Evolutionary conservation across 2,113 vertebrate genomes (phyloP).

Genomic region (Serinus canaria): DNA sequence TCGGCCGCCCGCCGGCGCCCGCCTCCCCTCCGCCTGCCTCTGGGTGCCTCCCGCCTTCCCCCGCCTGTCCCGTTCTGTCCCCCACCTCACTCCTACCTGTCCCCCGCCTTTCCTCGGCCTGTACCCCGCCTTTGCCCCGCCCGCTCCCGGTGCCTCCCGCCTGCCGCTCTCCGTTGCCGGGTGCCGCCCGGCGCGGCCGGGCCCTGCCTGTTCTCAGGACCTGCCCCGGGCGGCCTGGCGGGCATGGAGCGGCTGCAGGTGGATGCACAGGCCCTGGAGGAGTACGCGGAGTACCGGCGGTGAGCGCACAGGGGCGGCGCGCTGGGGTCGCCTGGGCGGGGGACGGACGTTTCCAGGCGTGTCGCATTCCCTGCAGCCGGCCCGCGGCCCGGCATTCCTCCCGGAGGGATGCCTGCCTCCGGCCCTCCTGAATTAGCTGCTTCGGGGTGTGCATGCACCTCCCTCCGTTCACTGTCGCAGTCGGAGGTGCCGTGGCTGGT

Average conservation of each 20-base stretch:
- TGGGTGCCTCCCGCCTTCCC: neutral
- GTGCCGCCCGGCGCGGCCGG: too few relatives aligned
- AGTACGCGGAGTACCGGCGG: slow-evolving; percentile 87
- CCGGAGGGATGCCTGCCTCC: neutral
- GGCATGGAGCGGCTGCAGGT: slow-evolving; percentile 64
- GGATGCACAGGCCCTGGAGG: slow-evolving; percentile 73
- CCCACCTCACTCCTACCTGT: neutral
- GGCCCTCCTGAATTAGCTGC: neutral
- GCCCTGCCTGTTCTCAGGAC: neutral
- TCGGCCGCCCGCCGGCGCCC: neutral
- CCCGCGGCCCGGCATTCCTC: neutral
- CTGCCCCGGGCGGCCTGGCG: neutral
- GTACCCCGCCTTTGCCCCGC: neutral
- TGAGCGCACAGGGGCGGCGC: slow-evolving; percentile 24
- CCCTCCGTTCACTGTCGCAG: accelerated
- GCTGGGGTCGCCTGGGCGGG: neutral
- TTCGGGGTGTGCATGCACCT: accelerated
- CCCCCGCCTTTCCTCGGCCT: neutral
- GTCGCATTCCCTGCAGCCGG: neutral
- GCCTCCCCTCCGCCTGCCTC: neutral
- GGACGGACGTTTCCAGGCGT: neutral
- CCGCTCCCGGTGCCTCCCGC: neutral
- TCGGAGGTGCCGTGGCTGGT: accelerated
- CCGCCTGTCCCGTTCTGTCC: neutral
- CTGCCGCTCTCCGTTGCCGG: neutral